phyloP scores from a whole-genome alignment of 2,888 invertebrate genomes.

The Phymatocera aterrima region DNA sequence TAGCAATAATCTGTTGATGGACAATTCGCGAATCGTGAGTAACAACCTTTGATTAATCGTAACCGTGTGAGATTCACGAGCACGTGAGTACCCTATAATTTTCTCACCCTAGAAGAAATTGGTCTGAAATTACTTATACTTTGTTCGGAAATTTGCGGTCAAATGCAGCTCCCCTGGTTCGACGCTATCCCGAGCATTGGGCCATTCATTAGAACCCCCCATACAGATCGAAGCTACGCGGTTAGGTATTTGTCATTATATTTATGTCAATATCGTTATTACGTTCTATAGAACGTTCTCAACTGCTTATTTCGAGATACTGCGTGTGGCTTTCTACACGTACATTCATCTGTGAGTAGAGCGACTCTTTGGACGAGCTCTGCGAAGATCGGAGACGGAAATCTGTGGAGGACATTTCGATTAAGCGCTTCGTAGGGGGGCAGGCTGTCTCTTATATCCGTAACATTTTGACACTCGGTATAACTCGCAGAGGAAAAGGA shows the following conservation, averaged over 20 bases:
- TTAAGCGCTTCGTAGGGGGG: slow-evolving; percentile 68
- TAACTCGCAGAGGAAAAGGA: neutral
- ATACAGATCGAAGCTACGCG: neutral
- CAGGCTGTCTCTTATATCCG: neutral
- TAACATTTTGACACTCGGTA: neutral
- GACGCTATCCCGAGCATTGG: slow-evolving; percentile 13
- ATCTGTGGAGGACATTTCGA: slow-evolving; percentile 72
- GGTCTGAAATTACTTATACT: slow-evolving; percentile 41
- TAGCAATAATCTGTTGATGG: neutral
- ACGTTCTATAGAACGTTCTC: neutral
- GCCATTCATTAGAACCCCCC: slow-evolving; percentile 10
- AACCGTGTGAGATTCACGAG: neutral
- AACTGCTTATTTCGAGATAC: slow-evolving; percentile 25
- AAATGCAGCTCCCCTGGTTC: slow-evolving; percentile 17
- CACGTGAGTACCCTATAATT: slow-evolving; percentile 42
- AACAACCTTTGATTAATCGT: slow-evolving; percentile 39
- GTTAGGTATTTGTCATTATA: slow-evolving; percentile 23
- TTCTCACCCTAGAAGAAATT: slow-evolving; percentile 44
- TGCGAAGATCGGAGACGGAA: slow-evolving; percentile 32
- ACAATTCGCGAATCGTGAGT: neutral
- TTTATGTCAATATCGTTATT: slow-evolving; percentile 36
- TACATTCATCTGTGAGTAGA: neutral
- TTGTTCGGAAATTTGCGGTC: slow-evolving; percentile 44
- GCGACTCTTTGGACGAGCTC: neutral
- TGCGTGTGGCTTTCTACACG: neutral